Base-by-base conservation (phyloP, 1,140 invertebrate genomes). In the Amphibalanus amphitrite region DNA sequence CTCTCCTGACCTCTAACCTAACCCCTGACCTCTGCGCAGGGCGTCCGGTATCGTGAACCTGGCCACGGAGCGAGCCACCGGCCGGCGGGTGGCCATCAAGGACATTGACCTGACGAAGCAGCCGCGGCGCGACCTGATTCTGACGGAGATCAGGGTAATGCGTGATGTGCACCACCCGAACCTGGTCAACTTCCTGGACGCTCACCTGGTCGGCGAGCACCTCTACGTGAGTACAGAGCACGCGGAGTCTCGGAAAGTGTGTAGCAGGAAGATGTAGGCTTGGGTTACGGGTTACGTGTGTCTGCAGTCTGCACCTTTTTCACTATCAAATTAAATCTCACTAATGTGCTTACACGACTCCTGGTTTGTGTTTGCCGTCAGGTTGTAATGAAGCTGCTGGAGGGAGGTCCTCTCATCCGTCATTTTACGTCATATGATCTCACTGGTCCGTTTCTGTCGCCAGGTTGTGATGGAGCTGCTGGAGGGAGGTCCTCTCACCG, bases 161-260 rank as follows among this genome's bases (percentile, higher is more conserved):
- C 91, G 93, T 79, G 91, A 92, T 78, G 92, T 94, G 77, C 89
- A 92, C 77, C 96, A 98, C 81, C 91, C 91, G 73, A 99, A 99
- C 82, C 83, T 98, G 75, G 96, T 99, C 0, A 99, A 99, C 80
- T 98, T 97, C 79, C 83, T 98, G 0, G 94, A 98, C 77, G 90
- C 89, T 26, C 97, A 95, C 82, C 83, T 95, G 33, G 87, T 90
- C 26, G 87, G 89, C 40, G 91, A 97, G 75, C 91, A 97, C 80
- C 83, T 98, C 3, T 97, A 93, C 93, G 95, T 88, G 76, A 76
- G 75, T 71, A 71, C 69, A 26, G 28, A 38, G n/a, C n/a, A n/a
- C n/a, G n/a, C n/a, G n/a, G n/a, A n/a, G n/a, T n/a, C n/a, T n/a
- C n/a, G n/a, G n/a, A n/a, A n/a, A n/a, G n/a, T n/a, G n/a, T n/a